A percentile compares a stretch with the other conserved stretches of the same genome.
Evolutionary conservation across 35 echinoderm and acorn worm genomes (phyloP).

Genomic region (Strongylocentrotus purpuratus): DNA sequence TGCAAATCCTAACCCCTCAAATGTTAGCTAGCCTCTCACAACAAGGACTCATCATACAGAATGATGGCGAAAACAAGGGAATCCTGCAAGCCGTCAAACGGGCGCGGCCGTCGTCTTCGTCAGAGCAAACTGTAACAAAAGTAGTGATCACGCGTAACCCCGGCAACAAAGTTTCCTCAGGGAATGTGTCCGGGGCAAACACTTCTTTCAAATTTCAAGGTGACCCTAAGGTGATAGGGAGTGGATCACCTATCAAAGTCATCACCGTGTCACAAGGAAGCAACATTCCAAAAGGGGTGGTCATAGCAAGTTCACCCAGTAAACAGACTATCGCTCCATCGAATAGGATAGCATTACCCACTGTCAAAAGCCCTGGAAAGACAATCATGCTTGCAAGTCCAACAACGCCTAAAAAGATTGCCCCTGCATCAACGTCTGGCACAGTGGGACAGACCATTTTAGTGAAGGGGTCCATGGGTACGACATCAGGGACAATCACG

Average conservation of each 20-base stretch:
- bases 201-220: conserved; percentile 38
- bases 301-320: conserved; percentile 69
- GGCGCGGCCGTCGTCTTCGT: conserved; percentile 38
- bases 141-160: conserved; percentile 89
- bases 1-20: conserved; percentile 47
- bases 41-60: conserved; percentile 22
- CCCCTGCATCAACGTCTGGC: conserved; percentile 53
- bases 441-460: conserved; percentile 51
- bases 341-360: conserved; percentile 63
- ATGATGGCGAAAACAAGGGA: conserved; percentile 42
- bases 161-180: conserved; percentile 54
- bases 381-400: conserved; percentile 11
- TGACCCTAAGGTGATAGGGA: conserved; percentile 63
- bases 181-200: conserved; percentile 50
- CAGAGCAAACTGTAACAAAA: conserved; percentile 79
- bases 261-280: conserved; percentile 80
- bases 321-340: conserved; percentile 64
- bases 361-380: conserved; percentile 73
- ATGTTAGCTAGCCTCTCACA: conserved; percentile 2
- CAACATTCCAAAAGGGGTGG: conserved; percentile 65
- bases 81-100: conserved; percentile 68
- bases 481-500: conserved; percentile 28
- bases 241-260: conserved; percentile 91
- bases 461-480: conserved; percentile 44
- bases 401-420: conserved; percentile 84